phyloP scores from a whole-genome alignment of 1,140 invertebrate species.

The Plutomurus gul region DNA sequence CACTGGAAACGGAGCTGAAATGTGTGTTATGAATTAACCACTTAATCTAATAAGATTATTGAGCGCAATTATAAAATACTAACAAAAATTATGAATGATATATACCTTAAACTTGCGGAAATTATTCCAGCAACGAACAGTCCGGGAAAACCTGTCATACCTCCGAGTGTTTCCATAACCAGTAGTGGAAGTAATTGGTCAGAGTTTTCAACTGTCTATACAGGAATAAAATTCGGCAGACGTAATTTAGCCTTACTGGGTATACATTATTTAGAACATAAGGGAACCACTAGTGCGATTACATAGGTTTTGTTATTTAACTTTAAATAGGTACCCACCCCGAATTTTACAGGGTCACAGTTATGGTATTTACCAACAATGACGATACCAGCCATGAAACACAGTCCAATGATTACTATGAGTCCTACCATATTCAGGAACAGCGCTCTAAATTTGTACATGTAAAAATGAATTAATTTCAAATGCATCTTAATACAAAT shows the following conservation, averaged over 20 bases:
- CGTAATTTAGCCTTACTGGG: too few relatives aligned
- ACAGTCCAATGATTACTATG: slow-evolving; percentile 69
- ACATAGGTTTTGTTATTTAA: too few relatives aligned
- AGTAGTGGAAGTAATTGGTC: slow-evolving; percentile 61
- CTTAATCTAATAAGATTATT: background rate
- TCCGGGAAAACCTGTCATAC: slow-evolving; percentile 60
- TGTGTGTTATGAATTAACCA: background rate
- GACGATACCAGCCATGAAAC: slow-evolving; percentile 71
- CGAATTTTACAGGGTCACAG: slow-evolving; percentile 60
- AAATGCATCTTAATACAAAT: too few relatives aligned
- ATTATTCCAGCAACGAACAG: slow-evolving; percentile 65
- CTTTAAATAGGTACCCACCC: background rate
- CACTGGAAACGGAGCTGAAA: slow-evolving; percentile 46
- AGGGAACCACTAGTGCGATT: too few relatives aligned
- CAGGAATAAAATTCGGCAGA: background rate
- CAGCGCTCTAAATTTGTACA: slow-evolving; percentile 62
- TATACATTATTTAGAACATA: too few relatives aligned
- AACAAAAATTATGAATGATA: background rate
- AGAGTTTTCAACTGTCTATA: slow-evolving; percentile 26
- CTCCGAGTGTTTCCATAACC: slow-evolving; percentile 61
- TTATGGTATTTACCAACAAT: slow-evolving; percentile 61
- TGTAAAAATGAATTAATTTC: background rate
- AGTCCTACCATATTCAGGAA: slow-evolving; percentile 70
- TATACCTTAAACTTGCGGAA: slow-evolving; percentile 62
- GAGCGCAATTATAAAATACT: background rate